phyloP scores from a whole-genome alignment of 2,888 invertebrate species.

The Conomelus anceps region DNA sequence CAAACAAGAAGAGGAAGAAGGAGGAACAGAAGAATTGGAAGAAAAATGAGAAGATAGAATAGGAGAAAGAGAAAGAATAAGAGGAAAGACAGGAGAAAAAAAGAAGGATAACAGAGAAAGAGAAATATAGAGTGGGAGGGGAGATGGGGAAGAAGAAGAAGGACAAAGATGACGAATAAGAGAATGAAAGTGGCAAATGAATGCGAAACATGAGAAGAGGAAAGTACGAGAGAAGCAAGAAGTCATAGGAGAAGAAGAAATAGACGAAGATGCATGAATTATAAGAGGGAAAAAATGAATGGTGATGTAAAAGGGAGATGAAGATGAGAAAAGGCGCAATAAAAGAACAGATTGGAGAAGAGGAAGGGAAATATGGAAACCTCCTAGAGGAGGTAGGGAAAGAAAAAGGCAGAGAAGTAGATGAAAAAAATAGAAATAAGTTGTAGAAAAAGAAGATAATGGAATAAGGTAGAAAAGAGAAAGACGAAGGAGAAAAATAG shows the following conservation, averaged over 20 bases:
- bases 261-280: no score
- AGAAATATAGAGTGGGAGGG: not conserved
- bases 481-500: no score
- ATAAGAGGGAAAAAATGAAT: no score
- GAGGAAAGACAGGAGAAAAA: not conserved
- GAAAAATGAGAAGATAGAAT: not conserved
- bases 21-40: not conserved
- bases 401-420: no score
- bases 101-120: not conserved
- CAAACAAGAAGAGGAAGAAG: not conserved
- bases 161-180: not conserved
- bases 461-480: no score
- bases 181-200: not conserved
- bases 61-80: not conserved
- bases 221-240: not conserved
- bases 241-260: not conserved
- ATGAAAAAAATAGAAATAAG: no score
- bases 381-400: no score
- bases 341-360: no score
- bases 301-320: no score
- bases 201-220: not conserved
- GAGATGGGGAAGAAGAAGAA: not conserved
- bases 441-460: no score
- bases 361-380: no score
- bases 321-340: no score